Evolutionary conservation across 2,797 vertebrate genomes (phyloP), one percentile per base, ranked within the genome.

Genomic region (Danio albolineatus): DNA sequence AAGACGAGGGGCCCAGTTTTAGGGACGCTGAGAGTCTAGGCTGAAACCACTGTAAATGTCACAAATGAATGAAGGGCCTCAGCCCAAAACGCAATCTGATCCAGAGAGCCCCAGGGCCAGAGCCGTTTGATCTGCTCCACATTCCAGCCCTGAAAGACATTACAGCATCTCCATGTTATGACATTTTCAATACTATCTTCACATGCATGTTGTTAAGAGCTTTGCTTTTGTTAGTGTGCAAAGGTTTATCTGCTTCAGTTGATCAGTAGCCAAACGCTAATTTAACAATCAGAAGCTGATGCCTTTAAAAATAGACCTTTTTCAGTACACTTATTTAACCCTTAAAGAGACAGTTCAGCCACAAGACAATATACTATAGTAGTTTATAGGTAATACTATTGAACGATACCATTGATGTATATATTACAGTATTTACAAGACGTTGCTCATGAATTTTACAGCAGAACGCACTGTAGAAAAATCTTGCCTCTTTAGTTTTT

Each of bases 41-140:
- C 66, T 80, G 76, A 85, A 90, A 90, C 90, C 87, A 93, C 92
- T 93, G 91, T 92, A 94, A 94, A 94, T 93, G 92, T 94, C 92
- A 93, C 90, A 93, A 94, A 92, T 94, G 90, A 94, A 93, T 94
- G 92, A 93, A 91, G 89, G 92, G 90, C 89, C 91, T 93, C 91
- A 89, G 87, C 87, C 89, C 88, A 88, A 90, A 91, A 91, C 85
- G 90, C 92, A 94, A 93, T 91, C 81, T 89, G 90, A 94, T 93
- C 90, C 89, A 85, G 88, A 38, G 85, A 0, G 74, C 90, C 85
- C 85, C 87, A 77, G 89, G 91, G 87, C 28, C 78, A 73, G 75
- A 49, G 21, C n/a, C 38, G 83, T 93, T 94, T 94, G 91, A 94
- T 93, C 88, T 89, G 83, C 76, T 21, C 85, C 67, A 90, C 90